A percentile compares a stretch with the other conserved stretches of the same genome.
These are phyloP conservation scores for Pogonomyrmex barbatus DNA, from an alignment of 1,140 invertebrate genomes.

Conservation along the genomic window DNA sequence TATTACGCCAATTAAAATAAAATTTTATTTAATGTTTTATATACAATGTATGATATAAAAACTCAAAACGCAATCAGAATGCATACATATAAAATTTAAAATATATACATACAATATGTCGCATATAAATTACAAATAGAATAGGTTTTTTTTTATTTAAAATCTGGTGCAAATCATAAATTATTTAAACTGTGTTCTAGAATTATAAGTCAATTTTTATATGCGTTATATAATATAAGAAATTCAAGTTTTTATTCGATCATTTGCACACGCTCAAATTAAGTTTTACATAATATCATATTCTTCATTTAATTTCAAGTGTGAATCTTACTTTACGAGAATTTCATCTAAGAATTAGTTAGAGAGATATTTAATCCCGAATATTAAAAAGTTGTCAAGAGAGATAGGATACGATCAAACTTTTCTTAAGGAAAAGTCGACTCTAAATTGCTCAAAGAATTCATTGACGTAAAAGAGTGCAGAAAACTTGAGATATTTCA, in stretches of 20 bases:
- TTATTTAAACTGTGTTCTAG: background rate
- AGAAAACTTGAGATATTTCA: slow-evolving; percentile 1
- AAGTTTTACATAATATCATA: slow-evolving; percentile 13
- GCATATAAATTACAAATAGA: slow-evolving; percentile 1
- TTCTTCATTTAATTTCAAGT: slow-evolving; percentile 29
- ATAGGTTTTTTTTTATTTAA: background rate
- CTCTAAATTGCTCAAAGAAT: slow-evolving; percentile 38
- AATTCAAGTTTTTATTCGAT: background rate
- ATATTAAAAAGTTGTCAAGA: slow-evolving; percentile 50
- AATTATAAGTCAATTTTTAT: background rate
- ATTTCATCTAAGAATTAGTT: slow-evolving; percentile 46
- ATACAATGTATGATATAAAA: background rate
- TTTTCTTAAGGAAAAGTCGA: slow-evolving; percentile 29
- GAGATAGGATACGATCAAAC: slow-evolving; percentile 24
- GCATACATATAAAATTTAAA: background rate
- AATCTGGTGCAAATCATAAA: background rate
- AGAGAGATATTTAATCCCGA: slow-evolving; percentile 49
- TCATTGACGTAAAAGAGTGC: background rate
- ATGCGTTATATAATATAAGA: background rate
- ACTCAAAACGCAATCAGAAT: background rate
- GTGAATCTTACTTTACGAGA: slow-evolving; percentile 20
- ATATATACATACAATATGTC: background rate
- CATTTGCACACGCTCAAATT: slow-evolving; percentile 1
- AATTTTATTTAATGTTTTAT: background rate
- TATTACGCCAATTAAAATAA: background rate